phyloP scores from a whole-genome alignment of 2,797 vertebrate species.

The Hydrophis major region DNA sequence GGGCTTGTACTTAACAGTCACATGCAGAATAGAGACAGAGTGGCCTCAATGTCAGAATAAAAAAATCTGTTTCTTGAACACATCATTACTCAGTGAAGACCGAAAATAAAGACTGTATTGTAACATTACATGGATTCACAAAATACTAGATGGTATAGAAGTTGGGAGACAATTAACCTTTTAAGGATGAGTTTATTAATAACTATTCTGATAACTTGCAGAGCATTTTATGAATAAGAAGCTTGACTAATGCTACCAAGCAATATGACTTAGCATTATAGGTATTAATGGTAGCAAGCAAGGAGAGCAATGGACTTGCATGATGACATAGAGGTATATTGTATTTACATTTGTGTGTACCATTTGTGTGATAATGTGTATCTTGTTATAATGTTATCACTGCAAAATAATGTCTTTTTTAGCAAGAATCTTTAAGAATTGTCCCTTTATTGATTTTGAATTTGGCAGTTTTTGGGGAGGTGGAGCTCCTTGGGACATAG shows the following conservation, averaged over 20 bases:
- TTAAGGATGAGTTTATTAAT: not conserved
- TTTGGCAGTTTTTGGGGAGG: not conserved
- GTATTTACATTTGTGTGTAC: not conserved
- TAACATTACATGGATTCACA: not conserved
- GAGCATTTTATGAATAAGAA: not conserved
- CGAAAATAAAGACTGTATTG: not conserved
- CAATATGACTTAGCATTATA: not conserved
- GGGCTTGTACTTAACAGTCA: not conserved
- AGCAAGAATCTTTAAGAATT: slow-evolving; percentile 63
- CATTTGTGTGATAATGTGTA: not conserved
- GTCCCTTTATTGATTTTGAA: not conserved
- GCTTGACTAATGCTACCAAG: not conserved
- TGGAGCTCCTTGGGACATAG: not conserved
- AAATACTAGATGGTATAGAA: not conserved
- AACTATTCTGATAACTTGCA: not conserved
- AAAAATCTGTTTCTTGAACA: not conserved
- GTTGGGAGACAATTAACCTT: not conserved
- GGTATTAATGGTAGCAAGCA: not conserved
- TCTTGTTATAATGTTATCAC: not conserved
- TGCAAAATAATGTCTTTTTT: slow-evolving; percentile 69
- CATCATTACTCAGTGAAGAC: not conserved
- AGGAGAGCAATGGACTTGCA: not conserved
- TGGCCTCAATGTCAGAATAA: not conserved
- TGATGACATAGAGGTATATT: not conserved
- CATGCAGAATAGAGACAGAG: not conserved